phyloP scores from a whole-genome alignment of 2,113 vertebrate species.

The Oryzias curvinotus region DNA sequence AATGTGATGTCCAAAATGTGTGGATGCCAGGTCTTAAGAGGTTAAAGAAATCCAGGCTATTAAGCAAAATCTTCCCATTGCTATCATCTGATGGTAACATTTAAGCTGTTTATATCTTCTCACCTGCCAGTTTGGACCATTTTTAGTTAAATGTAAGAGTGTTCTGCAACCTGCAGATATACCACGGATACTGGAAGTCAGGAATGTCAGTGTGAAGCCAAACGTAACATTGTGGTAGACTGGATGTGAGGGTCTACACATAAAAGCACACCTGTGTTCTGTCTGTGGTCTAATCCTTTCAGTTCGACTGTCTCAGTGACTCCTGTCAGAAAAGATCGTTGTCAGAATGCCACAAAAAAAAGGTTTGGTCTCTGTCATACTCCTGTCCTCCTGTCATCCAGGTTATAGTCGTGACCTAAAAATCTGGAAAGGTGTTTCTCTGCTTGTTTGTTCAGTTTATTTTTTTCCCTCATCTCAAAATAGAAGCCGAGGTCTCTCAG shows the following conservation, averaged over 20 bases:
- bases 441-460: constrained; percentile 15
- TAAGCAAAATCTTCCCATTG: no score
- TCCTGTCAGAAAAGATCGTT: constrained; percentile 38
- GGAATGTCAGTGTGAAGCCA: constrained; percentile 69
- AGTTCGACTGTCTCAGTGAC: constrained; percentile 42
- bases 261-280: constrained; percentile 70
- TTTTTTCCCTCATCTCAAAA: constrained; percentile 49
- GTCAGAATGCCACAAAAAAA: constrained; percentile 5
- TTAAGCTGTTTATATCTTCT: no score
- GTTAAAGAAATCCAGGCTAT: no score
- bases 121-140: no score
- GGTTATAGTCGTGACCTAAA: constrained; percentile 36
- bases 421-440: constrained; percentile 4
- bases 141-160: neutral
- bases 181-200: constrained; percentile 59
- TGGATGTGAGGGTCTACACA: constrained; percentile 52
- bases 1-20: no score
- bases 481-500: constrained; percentile 44
- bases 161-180: constrained; percentile 12
- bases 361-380: neutral
- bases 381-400: constrained; percentile 12
- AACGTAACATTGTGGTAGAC: constrained; percentile 70
- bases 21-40: no score
- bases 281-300: constrained; percentile 68
- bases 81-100: no score